Evolutionary conservation across 2,797 vertebrate genomes (phyloP).

Genomic region (Chelmon rostratus): DNA sequence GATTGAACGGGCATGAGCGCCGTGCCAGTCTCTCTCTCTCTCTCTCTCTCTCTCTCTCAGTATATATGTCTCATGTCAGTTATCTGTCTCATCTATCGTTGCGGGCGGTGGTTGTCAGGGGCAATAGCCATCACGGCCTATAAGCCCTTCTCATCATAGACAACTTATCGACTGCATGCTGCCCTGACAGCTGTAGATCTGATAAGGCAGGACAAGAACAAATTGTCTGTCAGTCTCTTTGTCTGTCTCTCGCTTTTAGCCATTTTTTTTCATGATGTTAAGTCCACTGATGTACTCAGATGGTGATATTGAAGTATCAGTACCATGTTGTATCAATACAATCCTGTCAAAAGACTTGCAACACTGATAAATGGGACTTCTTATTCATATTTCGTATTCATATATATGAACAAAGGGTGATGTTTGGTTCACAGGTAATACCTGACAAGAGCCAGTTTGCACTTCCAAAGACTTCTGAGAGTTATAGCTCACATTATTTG

Average conservation of each 20-base stretch:
- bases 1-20: constrained; percentile 34
- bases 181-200: constrained; percentile 58
- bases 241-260: constrained; percentile 21
- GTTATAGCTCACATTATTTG: not conserved
- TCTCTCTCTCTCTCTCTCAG: constrained; percentile 28
- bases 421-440: not conserved
- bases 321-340: not conserved
- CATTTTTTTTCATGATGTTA: not conserved
- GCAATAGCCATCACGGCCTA: constrained; percentile 62
- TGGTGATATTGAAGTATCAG: not conserved
- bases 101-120: constrained; percentile 66
- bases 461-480: not conserved
- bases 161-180: constrained; percentile 47
- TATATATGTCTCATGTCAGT: constrained; percentile 60
- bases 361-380: not conserved
- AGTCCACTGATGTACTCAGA: not conserved
- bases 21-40: constrained; percentile 27
- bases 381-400: not conserved
- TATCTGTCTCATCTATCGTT: constrained; percentile 59
- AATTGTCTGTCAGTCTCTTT: constrained; percentile 64
- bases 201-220: constrained; percentile 63
- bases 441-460: not conserved
- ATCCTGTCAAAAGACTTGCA: not conserved
- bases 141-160: constrained; percentile 59
- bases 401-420: not conserved